These are phyloP conservation scores for Nezara viridula DNA, from an alignment of 2,888 invertebrate genomes.

Conservation along the genomic window DNA sequence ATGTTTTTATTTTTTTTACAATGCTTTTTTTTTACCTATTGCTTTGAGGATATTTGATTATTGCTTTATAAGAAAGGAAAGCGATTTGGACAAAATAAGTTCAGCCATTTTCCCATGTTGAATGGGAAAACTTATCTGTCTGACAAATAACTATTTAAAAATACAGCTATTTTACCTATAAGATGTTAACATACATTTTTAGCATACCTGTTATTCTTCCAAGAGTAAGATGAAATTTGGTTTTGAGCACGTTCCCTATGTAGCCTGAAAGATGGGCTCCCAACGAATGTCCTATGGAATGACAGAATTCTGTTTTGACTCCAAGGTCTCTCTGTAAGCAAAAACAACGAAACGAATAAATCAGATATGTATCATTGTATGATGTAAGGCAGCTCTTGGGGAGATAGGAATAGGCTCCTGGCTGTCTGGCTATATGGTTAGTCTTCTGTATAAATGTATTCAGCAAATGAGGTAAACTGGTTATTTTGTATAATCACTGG, in stretches of 20 bases:
- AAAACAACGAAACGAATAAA: neutral
- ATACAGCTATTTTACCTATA: too few species aligned
- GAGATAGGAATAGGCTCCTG: neutral
- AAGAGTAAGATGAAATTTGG: slow-evolving; percentile 78
- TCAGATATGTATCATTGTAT: neutral
- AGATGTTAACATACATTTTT: too few species aligned
- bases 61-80: too few species aligned
- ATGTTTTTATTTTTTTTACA: too few species aligned
- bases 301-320: slow-evolving; percentile 75
- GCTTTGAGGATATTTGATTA: too few species aligned
- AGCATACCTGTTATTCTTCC: slow-evolving; percentile 82
- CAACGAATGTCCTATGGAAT: slow-evolving; percentile 88
- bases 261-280: slow-evolving; percentile 90
- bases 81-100: too few species aligned
- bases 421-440: neutral
- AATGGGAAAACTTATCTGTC: too few species aligned
- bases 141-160: too few species aligned
- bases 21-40: too few species aligned
- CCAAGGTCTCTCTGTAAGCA: slow-evolving; percentile 72
- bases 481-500: too few species aligned
- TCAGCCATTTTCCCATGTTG: too few species aligned
- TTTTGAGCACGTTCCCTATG: slow-evolving; percentile 81
- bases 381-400: neutral
- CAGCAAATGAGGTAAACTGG: too few species aligned
- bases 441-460: neutral